Evolutionary conservation across 2,888 invertebrate species (phyloP).

Genomic region (Zootermopsis nevadensis): DNA sequence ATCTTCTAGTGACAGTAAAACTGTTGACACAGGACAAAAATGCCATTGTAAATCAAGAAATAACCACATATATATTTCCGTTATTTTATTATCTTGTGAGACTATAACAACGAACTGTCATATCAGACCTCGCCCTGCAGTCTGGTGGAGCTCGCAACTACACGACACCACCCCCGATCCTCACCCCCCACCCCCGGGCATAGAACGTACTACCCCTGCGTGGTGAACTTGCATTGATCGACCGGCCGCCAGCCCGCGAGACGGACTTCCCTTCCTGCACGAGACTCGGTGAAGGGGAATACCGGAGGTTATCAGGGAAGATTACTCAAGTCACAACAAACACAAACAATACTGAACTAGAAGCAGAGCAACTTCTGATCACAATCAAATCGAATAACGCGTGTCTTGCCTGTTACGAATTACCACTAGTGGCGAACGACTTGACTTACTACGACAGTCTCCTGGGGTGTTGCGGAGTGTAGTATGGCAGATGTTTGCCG

Average conservation of each 20-base stretch:
- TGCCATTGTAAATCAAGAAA: slow-evolving; percentile 19
- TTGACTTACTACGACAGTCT: too few relatives aligned
- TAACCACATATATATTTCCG: neutral
- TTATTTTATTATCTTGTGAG: neutral
- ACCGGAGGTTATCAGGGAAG: slow-evolving; percentile 3
- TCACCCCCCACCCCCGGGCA: slow-evolving; percentile 17
- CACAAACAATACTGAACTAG: neutral
- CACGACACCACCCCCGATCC: neutral
- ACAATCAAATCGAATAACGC: too few relatives aligned
- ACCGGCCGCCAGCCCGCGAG: too few relatives aligned
- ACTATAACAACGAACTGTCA: neutral
- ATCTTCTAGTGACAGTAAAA: neutral
- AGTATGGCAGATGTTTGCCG: too few relatives aligned
- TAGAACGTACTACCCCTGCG: neutral
- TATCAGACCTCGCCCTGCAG: slow-evolving; percentile 40
- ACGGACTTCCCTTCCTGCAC: neutral
- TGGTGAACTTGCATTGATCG: neutral
- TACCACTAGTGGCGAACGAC: too few relatives aligned
- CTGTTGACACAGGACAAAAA: slow-evolving; percentile 20
- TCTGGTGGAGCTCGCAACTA: slow-evolving; percentile 26
- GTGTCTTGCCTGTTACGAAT: too few relatives aligned
- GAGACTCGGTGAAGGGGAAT: neutral
- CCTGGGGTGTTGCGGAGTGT: too few relatives aligned
- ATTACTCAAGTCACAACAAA: slow-evolving; percentile 12
- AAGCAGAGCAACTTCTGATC: too few relatives aligned